Base-by-base conservation (phyloP, 1,140 invertebrate species). In the Holcopasites calliopsidis region DNA sequence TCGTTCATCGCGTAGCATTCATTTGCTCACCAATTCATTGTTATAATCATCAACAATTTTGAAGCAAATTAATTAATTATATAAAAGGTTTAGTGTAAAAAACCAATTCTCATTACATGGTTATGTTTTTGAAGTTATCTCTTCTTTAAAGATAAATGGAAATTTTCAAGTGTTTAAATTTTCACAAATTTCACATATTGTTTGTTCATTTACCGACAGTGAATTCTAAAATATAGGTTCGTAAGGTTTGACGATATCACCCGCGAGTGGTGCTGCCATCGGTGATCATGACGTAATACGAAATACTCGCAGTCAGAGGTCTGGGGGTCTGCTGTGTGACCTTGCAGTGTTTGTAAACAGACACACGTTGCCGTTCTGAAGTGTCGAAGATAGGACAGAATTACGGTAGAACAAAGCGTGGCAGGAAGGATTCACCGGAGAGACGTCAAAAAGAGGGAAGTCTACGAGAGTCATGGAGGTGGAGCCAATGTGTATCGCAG, bases 311-410 rank as follows among this genome's bases (percentile, higher is more conserved):
- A 62, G 58, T 66, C 71, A 31, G 61, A 77, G 65, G 79, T 82
- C 84, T 83, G 84, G 82, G 88, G 83, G 79, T 83, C 86, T 86
- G 86, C 87, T 86, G 88, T 85, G 84, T 91, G 90, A 90, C 89
- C 90, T 91, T 91, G 90, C 86, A 86, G 88, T 91, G 90, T 91
- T 91, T 91, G 90, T 90, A 91, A 91, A 91, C 90, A 90, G 88
- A 90, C 87, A 90, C 89, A 90, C 89, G 90, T 89, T 91, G 89
- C 79, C 76, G 73, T 83, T 78, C 50, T 50, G 68, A 72, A 81
- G 62, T 82, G 47, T 82, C 55, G 70, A 79, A 61, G 58, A 69
- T 40, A 76, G 64, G 52, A 66, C 60, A 50, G 49, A 69, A 80
- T 81, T 68, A 26, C 55, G 64, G 64, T 58, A 1, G 60, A 65